A percentile compares a stretch with the other conserved stretches of the same genome.
Evolutionary conservation across 2,888 invertebrate species (phyloP).

Genomic region (Melieria crassipennis): DNA sequence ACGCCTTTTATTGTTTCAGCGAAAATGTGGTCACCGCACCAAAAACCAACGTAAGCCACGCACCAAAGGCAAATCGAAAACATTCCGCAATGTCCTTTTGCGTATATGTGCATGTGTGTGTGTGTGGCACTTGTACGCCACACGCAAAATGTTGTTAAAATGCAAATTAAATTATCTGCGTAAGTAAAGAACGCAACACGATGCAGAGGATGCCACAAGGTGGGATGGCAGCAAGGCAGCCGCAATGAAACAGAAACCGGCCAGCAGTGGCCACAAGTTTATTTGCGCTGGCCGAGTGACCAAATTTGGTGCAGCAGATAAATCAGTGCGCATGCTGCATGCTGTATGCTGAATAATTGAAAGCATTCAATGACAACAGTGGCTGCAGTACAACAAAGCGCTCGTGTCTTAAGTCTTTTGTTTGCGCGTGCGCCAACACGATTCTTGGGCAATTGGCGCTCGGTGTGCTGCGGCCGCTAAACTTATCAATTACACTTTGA

Average conservation of each 20-base stretch:
- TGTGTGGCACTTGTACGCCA: conserved; percentile 43
- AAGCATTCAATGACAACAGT: no score
- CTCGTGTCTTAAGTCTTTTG: no score
- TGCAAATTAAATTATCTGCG: conserved; percentile 58
- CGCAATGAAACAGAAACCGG: neutral
- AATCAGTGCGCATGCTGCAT: conserved; percentile 16
- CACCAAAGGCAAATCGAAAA: no score
- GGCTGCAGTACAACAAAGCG: no score
- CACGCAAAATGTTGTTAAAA: conserved; percentile 61
- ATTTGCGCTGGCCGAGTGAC: conserved; percentile 17
- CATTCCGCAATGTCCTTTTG: no score
- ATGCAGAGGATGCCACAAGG: conserved; percentile 8
- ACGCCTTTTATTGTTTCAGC: conserved; percentile 53
- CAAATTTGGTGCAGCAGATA: conserved; percentile 29
- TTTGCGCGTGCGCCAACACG: no score
- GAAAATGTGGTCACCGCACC: conserved; percentile 7
- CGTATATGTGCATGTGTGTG: neutral
- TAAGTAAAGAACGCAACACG: conserved; percentile 19
- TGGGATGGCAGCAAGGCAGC: neutral
- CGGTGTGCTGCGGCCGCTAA: no score
- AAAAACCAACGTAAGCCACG: no score
- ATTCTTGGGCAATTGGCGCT: no score
- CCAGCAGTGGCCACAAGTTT: neutral
- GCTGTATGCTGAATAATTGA: no score
- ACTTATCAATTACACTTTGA: no score